phyloP scores from a whole-genome alignment of 2,797 vertebrate species.

The Oreonectes daqikongensis region DNA sequence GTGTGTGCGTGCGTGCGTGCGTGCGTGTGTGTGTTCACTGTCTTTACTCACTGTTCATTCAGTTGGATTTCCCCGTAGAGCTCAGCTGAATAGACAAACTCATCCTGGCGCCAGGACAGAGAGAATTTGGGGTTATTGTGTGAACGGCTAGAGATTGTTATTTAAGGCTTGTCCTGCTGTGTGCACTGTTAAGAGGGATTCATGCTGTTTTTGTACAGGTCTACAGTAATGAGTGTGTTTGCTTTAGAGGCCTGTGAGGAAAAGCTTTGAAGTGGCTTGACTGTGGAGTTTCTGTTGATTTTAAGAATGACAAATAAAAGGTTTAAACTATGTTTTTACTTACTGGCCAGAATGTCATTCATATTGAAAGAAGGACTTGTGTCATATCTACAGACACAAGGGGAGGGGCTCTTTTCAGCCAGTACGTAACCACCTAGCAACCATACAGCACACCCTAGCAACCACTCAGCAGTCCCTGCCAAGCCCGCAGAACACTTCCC shows the following conservation, averaged over 20 bases:
- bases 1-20: too few species aligned
- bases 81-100: conserved; percentile 16
- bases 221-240: conserved; percentile 7
- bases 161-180: neutral
- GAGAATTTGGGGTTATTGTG: neutral
- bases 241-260: too few species aligned
- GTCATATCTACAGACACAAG: neutral
- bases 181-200: neutral
- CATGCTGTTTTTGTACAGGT: conserved; percentile 6
- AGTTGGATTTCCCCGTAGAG: neutral
- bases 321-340: too few species aligned
- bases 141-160: conserved; percentile 5
- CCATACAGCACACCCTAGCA: neutral
- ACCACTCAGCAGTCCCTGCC: neutral
- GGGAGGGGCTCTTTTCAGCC: neutral
- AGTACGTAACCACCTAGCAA: neutral
- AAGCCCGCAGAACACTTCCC: too few species aligned
- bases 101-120: neutral
- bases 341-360: neutral
- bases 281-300: conserved; percentile 1
- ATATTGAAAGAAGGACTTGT: neutral
- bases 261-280: neutral
- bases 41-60: too few species aligned
- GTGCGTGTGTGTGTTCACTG: too few species aligned
- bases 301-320: too few species aligned